Evolutionary conservation across 1,140 invertebrate genomes (phyloP).

Genomic region (Aphaenogaster rudis): DNA sequence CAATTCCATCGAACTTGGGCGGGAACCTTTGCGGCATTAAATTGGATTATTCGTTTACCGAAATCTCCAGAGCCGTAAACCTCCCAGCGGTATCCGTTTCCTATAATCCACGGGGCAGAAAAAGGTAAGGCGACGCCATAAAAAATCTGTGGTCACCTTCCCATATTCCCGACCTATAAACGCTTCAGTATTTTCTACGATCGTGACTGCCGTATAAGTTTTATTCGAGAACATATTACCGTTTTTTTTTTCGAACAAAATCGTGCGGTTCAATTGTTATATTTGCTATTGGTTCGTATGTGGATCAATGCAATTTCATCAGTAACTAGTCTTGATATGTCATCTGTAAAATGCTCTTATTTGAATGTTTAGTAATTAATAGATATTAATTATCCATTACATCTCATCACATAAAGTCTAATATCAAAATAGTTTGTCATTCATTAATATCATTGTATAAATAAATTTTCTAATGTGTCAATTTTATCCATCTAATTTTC

Average conservation of each 20-base stretch:
- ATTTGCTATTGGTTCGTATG: background rate
- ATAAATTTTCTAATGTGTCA: background rate
- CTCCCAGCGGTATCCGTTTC: background rate
- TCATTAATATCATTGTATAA: background rate
- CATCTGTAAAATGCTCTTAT: background rate
- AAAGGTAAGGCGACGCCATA: conserved; percentile 29
- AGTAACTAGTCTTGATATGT: background rate
- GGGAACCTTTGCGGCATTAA: conserved; percentile 28
- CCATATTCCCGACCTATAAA: conserved; percentile 28
- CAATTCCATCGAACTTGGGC: conserved; percentile 36
- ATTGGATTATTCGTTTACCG: conserved; percentile 51
- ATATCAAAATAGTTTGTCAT: background rate
- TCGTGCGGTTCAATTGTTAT: background rate
- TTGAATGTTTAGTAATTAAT: background rate
- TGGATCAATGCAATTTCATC: background rate
- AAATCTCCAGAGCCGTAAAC: conserved; percentile 41
- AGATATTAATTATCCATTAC: background rate
- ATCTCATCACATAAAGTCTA: background rate
- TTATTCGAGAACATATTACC: background rate
- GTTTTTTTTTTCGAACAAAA: background rate
- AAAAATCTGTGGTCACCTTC: conserved; percentile 2
- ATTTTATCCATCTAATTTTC: background rate
- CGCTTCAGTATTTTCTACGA: background rate
- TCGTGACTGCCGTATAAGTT: background rate
- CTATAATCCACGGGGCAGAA: background rate